Conservation (phyloP, 2,113 vertebrate genomes). For the Vulpes lagopus region DNA sequence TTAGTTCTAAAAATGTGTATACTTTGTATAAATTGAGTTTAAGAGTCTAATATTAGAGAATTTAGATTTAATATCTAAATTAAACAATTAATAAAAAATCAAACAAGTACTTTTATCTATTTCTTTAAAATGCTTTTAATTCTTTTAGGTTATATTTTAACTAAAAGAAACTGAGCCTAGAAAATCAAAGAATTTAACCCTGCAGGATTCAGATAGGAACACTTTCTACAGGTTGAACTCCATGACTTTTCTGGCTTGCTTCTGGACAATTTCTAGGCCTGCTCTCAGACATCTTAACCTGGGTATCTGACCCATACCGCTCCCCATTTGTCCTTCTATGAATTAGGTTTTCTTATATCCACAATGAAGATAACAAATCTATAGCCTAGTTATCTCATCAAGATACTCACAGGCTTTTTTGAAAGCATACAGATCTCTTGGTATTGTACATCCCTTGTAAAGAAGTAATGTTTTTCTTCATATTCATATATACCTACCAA, state of each 20-base stretch:
- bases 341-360: neutral
- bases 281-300: neutral
- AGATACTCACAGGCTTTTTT: neutral
- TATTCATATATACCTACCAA: conserved; percentile 48
- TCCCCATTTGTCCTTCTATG: neutral
- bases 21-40: neutral
- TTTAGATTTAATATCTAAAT: neutral
- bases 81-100: neutral
- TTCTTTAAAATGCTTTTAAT: neutral
- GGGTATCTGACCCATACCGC: neutral
- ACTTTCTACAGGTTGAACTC: neutral
- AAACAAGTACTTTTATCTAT: neutral
- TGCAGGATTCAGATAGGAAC: neutral
- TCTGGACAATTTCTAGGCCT: neutral
- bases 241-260: neutral
- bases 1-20: neutral
- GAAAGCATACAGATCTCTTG: neutral
- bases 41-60: neutral
- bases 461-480: conserved; percentile 41
- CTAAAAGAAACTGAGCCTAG: neutral
- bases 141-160: neutral
- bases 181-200: neutral
- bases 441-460: neutral
- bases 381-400: neutral
- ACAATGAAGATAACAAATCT: neutral